Evolutionary conservation across 1,140 invertebrate genomes (phyloP).

Genomic region (Dufourea novaeangliae): DNA sequence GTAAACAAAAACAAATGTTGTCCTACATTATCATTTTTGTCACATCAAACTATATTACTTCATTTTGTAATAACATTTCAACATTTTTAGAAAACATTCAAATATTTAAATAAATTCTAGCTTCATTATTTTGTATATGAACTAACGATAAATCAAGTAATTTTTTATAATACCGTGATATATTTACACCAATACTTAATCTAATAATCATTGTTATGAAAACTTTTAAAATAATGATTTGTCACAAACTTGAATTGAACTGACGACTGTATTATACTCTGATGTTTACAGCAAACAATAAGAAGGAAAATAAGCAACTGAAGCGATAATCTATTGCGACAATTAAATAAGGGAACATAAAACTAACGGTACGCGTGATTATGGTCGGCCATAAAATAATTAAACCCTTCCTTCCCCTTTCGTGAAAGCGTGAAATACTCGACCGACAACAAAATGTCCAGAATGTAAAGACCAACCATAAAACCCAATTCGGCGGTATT

Average conservation of each 20-base stretch:
- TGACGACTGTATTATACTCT: not conserved
- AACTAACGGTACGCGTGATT: not conserved
- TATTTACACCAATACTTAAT: no score
- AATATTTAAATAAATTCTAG: no score
- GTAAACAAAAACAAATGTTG: no score
- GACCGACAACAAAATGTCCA: not conserved
- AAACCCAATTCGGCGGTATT: not conserved
- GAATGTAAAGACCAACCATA: constrained; percentile 4
- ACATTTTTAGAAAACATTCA: no score
- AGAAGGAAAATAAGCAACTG: not conserved
- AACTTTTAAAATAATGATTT: no score
- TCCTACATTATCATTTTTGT: no score
- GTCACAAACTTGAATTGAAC: not conserved
- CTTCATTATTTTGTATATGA: no score
- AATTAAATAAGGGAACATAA: not conserved
- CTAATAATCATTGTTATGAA: no score
- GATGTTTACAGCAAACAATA: not conserved
- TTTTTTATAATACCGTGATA: no score
- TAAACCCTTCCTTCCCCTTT: not conserved
- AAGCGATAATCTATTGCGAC: not conserved
- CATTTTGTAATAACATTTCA: no score
- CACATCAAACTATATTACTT: no score
- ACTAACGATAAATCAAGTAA: no score
- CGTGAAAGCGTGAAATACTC: not conserved
- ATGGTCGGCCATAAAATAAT: constrained; percentile 5